These are phyloP conservation scores for Vulpes lagopus DNA, from an alignment of 2,113 vertebrate genomes.

Conservation along the genomic window DNA sequence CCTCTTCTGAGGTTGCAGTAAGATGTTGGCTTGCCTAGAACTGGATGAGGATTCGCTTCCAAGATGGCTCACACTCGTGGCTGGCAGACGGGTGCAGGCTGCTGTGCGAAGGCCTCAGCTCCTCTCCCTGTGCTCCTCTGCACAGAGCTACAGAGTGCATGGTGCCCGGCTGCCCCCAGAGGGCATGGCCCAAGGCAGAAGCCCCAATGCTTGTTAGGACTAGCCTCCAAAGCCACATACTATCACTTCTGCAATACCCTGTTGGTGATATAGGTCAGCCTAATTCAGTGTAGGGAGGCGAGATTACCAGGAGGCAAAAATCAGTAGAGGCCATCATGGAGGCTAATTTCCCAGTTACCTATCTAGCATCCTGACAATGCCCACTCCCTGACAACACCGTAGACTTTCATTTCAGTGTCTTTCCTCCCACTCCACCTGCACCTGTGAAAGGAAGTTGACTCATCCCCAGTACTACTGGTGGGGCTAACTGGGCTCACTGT, in stretches of 20 bases:
- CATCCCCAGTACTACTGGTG: background rate
- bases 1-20: background rate
- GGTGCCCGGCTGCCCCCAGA: background rate
- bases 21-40: background rate
- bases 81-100: background rate
- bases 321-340: background rate
- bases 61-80: background rate
- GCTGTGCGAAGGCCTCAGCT: background rate
- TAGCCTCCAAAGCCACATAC: background rate
- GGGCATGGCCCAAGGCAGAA: background rate
- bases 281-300: background rate
- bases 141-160: background rate
- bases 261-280: background rate
- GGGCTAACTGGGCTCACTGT: background rate
- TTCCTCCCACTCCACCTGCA: background rate
- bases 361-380: background rate
- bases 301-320: background rate
- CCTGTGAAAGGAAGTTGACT: background rate
- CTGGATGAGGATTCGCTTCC: background rate
- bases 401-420: background rate
- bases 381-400: background rate
- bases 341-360: background rate
- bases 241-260: background rate
- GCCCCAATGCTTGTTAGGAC: background rate
- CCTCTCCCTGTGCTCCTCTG: background rate